A percentile compares a stretch with the other conserved stretches of the same genome.
These are phyloP conservation scores for Myotis daubentonii DNA, from an alignment of 2,797 vertebrate genomes.

Conservation along the genomic window DNA sequence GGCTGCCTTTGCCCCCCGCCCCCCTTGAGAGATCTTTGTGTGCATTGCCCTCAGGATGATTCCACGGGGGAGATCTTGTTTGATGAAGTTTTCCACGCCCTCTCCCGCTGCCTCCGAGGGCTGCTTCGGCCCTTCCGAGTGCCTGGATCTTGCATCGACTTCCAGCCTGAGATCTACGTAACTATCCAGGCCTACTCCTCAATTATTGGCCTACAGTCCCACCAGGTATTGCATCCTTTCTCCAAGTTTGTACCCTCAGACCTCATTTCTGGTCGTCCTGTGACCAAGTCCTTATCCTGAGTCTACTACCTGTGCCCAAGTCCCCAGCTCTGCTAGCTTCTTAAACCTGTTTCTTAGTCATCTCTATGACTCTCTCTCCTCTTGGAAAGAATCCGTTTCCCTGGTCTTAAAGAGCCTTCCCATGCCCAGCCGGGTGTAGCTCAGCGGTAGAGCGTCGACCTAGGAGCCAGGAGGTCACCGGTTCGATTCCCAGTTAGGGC, in stretches of 20 bases:
- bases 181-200: conserved; percentile 98
- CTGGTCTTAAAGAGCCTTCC: neutral
- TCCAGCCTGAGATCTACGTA: conserved; percentile 96
- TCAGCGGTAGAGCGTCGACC: no score
- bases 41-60: conserved; percentile 91
- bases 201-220: conserved; percentile 94
- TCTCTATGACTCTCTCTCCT: neutral
- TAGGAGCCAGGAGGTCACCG: no score
- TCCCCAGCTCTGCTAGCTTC: neutral
- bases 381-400: neutral
- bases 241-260: neutral
- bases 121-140: conserved; percentile 93
- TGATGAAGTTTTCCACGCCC: conserved; percentile 96
- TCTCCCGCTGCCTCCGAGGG: conserved; percentile 93
- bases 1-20: conserved; percentile 1
- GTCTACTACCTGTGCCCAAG: neutral
- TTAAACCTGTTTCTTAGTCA: neutral
- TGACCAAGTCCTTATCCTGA: neutral
- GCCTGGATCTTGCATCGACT: conserved; percentile 93
- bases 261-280: neutral
- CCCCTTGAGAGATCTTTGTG: conserved; percentile 2
- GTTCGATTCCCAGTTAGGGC: no score
- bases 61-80: conserved; percentile 98
- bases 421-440: neutral
- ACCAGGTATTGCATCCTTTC: conserved; percentile 89